A percentile compares a stretch with the other conserved stretches of the same genome.
These are phyloP conservation scores for Drosophila burlai DNA, from an alignment of 1,140 invertebrate genomes.

Conservation along the genomic window DNA sequence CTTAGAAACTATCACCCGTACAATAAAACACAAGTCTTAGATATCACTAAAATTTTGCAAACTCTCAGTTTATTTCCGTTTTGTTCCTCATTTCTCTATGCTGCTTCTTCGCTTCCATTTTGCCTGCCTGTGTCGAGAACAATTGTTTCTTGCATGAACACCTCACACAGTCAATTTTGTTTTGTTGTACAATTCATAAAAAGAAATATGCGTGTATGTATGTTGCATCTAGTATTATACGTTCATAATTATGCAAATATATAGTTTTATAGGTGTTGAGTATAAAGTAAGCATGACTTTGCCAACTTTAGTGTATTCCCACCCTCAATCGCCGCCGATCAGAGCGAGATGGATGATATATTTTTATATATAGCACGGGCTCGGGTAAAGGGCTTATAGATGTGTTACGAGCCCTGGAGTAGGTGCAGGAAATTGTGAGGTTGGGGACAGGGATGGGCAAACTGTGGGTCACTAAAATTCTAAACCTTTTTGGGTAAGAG, in stretches of 20 bases:
- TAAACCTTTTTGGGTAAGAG: background rate
- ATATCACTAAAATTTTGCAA: conserved; percentile 73
- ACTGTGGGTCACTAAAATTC: background rate
- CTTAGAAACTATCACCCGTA: background rate
- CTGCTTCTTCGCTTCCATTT: conserved; percentile 2
- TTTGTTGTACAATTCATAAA: conserved; percentile 67
- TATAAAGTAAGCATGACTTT: conserved; percentile 44
- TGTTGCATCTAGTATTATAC: conserved; percentile 31
- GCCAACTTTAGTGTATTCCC: conserved; percentile 23
- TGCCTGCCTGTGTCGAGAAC: conserved; percentile 27
- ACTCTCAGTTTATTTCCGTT: conserved; percentile 59
- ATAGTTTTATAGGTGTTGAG: conserved; percentile 40
- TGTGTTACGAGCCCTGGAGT: background rate
- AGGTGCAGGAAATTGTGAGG: background rate
- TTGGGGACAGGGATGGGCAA: background rate
- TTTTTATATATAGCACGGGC: background rate
- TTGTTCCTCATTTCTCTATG: conserved; percentile 9
- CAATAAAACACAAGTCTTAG: conserved; percentile 7
- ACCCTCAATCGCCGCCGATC: background rate
- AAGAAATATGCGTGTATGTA: conserved; percentile 48
- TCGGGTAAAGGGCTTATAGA: background rate
- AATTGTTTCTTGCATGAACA: conserved; percentile 35
- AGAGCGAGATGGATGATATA: conserved; percentile 7
- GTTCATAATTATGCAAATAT: conserved; percentile 27
- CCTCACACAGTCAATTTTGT: conserved; percentile 40